Evolutionary conservation across 2,113 vertebrate species (phyloP).

Genomic region (Phylloscopus trochilus): DNA sequence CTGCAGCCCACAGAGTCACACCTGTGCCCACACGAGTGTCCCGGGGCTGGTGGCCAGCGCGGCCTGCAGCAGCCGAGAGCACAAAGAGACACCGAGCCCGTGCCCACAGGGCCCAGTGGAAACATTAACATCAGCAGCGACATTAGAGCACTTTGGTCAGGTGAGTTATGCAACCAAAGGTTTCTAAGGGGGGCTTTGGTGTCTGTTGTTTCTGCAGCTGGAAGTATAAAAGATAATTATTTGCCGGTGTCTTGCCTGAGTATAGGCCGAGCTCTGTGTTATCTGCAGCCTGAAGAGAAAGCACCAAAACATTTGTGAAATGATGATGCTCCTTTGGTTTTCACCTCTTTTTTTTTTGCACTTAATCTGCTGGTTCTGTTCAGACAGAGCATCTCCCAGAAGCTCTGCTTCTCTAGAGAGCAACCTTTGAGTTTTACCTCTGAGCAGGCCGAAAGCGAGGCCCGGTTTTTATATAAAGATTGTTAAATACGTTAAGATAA

Average conservation of each 20-base stretch:
- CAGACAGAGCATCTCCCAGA: background rate
- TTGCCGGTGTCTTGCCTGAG: too few relatives aligned
- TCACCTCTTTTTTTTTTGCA: background rate
- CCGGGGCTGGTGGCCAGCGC: background rate
- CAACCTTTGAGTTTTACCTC: background rate
- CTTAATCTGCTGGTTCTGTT: background rate
- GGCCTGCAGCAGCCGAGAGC: background rate
- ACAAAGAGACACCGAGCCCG: background rate
- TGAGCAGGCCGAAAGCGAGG: background rate
- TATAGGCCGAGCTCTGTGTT: too few relatives aligned
- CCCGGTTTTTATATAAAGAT: fast-evolving
- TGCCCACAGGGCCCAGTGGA: background rate
- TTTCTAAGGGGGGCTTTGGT: background rate
- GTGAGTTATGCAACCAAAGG: background rate
- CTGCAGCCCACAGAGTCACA: background rate
- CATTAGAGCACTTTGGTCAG: fast-evolving
- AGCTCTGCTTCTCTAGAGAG: background rate
- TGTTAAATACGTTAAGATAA: background rate
- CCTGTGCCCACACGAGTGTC: background rate
- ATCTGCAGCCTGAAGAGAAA: background rate
- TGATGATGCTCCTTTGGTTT: background rate
- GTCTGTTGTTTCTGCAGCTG: background rate
- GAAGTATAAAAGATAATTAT: background rate
- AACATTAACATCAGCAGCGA: background rate
- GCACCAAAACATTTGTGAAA: background rate